phyloP scores from a whole-genome alignment of 2,113 vertebrate genomes.

The Lipophrys pholis region DNA sequence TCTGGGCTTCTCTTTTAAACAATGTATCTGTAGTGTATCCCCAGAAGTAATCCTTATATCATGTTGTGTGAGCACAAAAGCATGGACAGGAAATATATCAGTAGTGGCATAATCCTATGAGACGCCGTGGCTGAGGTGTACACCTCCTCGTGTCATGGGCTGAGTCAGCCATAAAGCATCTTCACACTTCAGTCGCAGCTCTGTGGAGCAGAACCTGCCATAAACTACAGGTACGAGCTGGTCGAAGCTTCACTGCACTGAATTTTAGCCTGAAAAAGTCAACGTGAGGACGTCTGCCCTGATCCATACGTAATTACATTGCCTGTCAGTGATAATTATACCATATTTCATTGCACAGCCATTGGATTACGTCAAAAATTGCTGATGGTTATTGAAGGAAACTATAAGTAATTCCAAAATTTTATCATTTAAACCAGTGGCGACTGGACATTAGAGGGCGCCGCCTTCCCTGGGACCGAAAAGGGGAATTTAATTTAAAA shows the following conservation, averaged over 20 bases:
- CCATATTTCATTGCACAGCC: too few relatives aligned
- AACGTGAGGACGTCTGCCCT: slow-evolving; percentile 8
- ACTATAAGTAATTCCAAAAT: not conserved
- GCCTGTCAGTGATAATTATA: too few relatives aligned
- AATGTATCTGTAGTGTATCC: too few relatives aligned
- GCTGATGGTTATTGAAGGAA: not conserved
- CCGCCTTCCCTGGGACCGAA: too few relatives aligned
- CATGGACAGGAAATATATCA: not conserved
- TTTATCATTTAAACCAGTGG: too few relatives aligned
- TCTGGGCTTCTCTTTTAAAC: too few relatives aligned
- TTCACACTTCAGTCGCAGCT: slow-evolving; percentile 6
- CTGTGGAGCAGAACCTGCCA: slow-evolving; percentile 28
- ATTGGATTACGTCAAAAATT: too few relatives aligned
- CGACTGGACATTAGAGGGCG: too few relatives aligned
- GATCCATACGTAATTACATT: not conserved
- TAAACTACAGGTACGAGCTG: slow-evolving; percentile 18
- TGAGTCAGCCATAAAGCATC: slow-evolving; percentile 24
- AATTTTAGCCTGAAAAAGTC: not conserved
- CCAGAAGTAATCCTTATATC: not conserved
- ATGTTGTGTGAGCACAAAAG: slow-evolving; percentile 10
- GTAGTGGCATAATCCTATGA: not conserved
- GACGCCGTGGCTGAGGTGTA: not conserved
- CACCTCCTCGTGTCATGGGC: slow-evolving; percentile 16
- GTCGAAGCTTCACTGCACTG: slow-evolving; percentile 17
- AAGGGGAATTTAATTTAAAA: too few relatives aligned